A percentile compares a stretch with the other conserved stretches of the same genome.
phyloP scores from a whole-genome alignment of 2,797 vertebrate species.

The Anguilla marmorata region DNA sequence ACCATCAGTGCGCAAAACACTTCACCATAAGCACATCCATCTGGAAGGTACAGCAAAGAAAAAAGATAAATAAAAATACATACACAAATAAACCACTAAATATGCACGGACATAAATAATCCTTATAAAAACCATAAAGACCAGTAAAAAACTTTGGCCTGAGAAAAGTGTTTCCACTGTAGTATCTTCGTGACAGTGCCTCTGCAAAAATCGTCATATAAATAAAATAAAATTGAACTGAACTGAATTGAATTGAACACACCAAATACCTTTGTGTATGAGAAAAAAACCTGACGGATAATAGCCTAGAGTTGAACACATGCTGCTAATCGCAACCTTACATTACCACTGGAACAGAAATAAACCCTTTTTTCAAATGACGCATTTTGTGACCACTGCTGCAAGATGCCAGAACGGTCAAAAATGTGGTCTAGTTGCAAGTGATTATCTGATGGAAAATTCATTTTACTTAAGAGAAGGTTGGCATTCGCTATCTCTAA shows the following conservation, averaged over 20 bases:
- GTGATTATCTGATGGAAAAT: background rate
- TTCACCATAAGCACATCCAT: background rate
- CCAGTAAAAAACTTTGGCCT: background rate
- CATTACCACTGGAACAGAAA: background rate
- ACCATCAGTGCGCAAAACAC: background rate
- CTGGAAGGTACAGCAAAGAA: background rate
- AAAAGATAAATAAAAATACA: background rate
- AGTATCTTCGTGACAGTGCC: too few species aligned
- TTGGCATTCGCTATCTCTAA: background rate
- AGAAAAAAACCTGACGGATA: background rate
- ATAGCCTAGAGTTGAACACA: background rate
- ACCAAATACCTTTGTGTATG: background rate
- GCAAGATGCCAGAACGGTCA: background rate
- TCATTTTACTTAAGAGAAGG: background rate
- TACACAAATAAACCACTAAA: background rate
- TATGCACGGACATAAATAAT: background rate
- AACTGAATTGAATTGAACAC: background rate
- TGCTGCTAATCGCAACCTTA: background rate
- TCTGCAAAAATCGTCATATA: too few species aligned
- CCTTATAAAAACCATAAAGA: background rate
- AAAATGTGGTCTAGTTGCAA: background rate
- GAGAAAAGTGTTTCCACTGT: background rate
- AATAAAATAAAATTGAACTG: too few species aligned
- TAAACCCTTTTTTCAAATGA: background rate
- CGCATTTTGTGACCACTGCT: background rate